Percentiles rank a stretch among this genome's conserved stretches.
These are phyloP conservation scores for Druceiella hillmani DNA, from an alignment of 2,888 invertebrate genomes.

Conservation along the genomic window DNA sequence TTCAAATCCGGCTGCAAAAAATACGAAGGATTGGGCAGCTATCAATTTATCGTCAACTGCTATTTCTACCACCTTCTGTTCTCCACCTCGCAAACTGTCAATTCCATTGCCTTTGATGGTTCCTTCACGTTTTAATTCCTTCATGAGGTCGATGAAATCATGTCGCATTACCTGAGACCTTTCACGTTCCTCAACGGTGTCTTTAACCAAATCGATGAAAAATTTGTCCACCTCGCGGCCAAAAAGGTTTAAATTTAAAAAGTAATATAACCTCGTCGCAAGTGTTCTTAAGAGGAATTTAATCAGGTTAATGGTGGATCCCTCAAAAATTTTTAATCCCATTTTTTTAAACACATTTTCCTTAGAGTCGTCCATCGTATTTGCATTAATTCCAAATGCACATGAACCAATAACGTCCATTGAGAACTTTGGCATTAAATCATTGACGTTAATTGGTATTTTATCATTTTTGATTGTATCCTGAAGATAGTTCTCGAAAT, in stretches of 20 bases:
- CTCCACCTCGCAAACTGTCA: no score
- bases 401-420: slow-evolving; percentile 21
- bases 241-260: no score
- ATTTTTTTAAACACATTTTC: slow-evolving; percentile 22
- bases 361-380: slow-evolving; percentile 23
- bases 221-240: slow-evolving; percentile 12
- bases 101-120: slow-evolving; percentile 2
- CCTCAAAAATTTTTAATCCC: slow-evolving; percentile 10
- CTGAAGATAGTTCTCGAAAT: neutral
- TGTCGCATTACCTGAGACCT: slow-evolving; percentile 9
- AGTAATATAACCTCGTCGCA: no score
- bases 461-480: neutral
- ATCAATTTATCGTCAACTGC: slow-evolving; percentile 32
- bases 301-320: neutral
- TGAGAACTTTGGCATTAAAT: neutral
- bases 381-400: slow-evolving; percentile 27
- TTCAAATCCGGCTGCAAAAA: slow-evolving; percentile 42
- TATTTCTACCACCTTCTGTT: slow-evolving; percentile 16
- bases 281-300: neutral
- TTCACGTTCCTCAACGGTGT: slow-evolving; percentile 14
- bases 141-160: slow-evolving; percentile 21
- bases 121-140: slow-evolving; percentile 15
- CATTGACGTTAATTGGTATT: neutral
- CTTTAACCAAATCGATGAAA: slow-evolving; percentile 18
- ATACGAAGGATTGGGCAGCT: slow-evolving; percentile 38